phyloP scores from a whole-genome alignment of 1,140 invertebrate species.

The Berghia stephanieae region DNA sequence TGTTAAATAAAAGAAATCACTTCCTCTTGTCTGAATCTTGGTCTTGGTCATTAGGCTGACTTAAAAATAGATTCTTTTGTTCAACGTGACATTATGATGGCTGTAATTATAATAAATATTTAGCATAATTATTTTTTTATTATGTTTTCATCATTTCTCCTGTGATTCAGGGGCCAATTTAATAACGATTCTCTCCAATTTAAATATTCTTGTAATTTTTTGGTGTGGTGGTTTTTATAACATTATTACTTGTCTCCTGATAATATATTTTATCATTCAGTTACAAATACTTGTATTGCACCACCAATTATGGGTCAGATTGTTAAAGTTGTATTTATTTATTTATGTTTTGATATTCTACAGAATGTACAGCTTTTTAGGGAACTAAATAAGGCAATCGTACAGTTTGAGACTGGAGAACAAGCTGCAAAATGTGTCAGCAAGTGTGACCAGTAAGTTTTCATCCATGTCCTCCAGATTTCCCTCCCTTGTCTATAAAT shows the following conservation, averaged over 20 bases:
- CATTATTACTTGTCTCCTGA: background rate
- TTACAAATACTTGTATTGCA: too few relatives aligned
- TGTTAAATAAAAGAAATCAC: too few relatives aligned
- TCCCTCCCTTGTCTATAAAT: too few relatives aligned
- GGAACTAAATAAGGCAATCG: conserved; percentile 22
- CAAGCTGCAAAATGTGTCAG: conserved; percentile 30
- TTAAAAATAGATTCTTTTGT: too few relatives aligned
- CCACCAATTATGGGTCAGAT: background rate
- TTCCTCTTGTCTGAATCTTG: too few relatives aligned
- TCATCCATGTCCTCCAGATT: too few relatives aligned
- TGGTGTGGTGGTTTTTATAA: background rate
- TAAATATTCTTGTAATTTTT: background rate
- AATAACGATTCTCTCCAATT: background rate
- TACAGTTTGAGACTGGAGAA: conserved; percentile 29
- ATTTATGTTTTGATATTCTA: background rate
- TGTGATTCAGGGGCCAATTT: too few relatives aligned
- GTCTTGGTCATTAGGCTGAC: too few relatives aligned
- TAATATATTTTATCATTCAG: background rate
- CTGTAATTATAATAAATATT: too few relatives aligned
- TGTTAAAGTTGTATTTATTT: background rate
- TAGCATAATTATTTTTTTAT: too few relatives aligned
- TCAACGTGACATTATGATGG: too few relatives aligned
- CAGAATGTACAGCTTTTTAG: conserved; percentile 19
- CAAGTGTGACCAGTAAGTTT: conserved; percentile 29
- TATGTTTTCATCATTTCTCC: too few relatives aligned